phyloP scores from a whole-genome alignment of 2,797 vertebrate species.

The Saxicola maurus region DNA sequence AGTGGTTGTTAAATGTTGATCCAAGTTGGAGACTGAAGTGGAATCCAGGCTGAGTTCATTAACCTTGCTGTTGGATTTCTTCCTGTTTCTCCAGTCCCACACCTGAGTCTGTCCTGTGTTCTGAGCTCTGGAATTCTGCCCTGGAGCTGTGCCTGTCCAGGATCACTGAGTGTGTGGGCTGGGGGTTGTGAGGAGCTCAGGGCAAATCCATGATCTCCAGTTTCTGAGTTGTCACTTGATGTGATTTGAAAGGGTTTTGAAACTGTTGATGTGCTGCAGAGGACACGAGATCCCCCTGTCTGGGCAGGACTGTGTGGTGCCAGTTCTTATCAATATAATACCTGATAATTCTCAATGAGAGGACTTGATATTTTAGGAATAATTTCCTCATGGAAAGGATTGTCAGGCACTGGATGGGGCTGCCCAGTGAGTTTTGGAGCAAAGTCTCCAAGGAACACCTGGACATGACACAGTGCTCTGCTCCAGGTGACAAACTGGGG shows the following conservation, averaged over 20 bases:
- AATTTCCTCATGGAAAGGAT: background rate
- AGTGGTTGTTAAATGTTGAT: background rate
- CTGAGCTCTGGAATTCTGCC: background rate
- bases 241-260: background rate
- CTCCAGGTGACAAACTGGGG: background rate
- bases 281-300: fast-evolving
- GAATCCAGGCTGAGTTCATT: background rate
- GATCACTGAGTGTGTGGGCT: background rate
- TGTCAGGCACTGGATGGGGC: background rate
- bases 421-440: background rate
- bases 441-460: background rate
- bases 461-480: background rate
- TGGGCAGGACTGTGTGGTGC: fast-evolving
- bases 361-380: background rate
- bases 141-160: background rate
- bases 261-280: background rate
- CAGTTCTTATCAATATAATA: background rate
- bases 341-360: background rate
- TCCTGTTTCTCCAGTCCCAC: background rate
- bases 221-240: background rate
- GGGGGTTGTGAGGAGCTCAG: background rate
- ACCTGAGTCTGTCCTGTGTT: background rate
- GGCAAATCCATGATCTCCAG: background rate
- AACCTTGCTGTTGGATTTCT: background rate
- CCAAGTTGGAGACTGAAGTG: background rate